Base-by-base conservation (phyloP, 1,140 invertebrate species). In the Achroia grisella region DNA sequence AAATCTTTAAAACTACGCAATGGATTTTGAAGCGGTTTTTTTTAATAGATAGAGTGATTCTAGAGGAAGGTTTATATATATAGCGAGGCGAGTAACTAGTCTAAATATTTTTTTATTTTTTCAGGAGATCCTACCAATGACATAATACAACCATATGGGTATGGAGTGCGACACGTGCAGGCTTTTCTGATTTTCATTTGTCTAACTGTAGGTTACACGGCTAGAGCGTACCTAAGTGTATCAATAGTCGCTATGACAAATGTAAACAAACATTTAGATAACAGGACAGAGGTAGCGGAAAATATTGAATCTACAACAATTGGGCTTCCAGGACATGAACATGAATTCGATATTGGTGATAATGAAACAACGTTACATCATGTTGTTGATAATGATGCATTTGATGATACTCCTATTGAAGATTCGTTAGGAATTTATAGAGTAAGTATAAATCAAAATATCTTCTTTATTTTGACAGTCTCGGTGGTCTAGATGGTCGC, bases 221-320 rank as follows among this genome's bases (percentile, higher is more conserved):
- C 88, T 10, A 78, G 91, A 50, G 87, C 89, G 0, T 89, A 90
- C 35, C 75, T 91, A 39, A 91, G 90, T 3, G 89, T 91, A 1
- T 89, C 87, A 0, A 86, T 92, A 23, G 91, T 92, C 0, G 90
- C 91, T 3, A 92, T 92, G 90, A 90, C 88, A 8, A 42, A 36
- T 28, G 34, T 17, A 11, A 23, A 4, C 28, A 11, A 1, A 10
- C 2, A 40, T 8, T 32, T 35, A 8, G 17, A 39, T 4, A 32
- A 28, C 4, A 28, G 17, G 4, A 28, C 1, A 39, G 33, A 29
- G 3, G 33, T 4, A 42, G 10, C 11, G 8, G 29, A 30, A 2
- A 14, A 33, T 10, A 31, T 10, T 11, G 23, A 31, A 35, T 3
- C 12, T 32, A 42, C 30, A 37, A 32, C 17, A 30, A 39, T 32